phyloP scores from a whole-genome alignment of 2,888 invertebrate species.

The Vesta saturnalis region DNA sequence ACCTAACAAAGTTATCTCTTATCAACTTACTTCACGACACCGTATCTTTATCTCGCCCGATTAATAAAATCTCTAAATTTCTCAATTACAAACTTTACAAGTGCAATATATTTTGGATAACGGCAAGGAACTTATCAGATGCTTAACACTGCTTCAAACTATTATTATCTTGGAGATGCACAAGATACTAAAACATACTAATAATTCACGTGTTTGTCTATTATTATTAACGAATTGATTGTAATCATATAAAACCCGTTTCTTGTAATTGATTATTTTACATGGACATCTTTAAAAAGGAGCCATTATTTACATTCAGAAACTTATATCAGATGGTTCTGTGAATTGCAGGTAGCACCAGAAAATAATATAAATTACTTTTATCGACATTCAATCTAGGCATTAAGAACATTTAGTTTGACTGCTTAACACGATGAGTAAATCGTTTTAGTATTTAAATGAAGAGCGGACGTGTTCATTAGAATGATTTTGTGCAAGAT shows the following conservation, averaged over 20 bases:
- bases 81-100: slow-evolving; percentile 48
- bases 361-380: slow-evolving; percentile 39
- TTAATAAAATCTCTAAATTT: slow-evolving; percentile 43
- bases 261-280: slow-evolving; percentile 30
- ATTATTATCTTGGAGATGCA: background rate
- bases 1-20: slow-evolving; percentile 28
- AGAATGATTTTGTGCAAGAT: slow-evolving; percentile 39
- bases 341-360: slow-evolving; percentile 38
- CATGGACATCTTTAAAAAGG: slow-evolving; percentile 37
- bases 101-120: slow-evolving; percentile 49
- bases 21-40: slow-evolving; percentile 12
- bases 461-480: slow-evolving; percentile 39
- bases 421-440: slow-evolving; percentile 39
- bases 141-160: slow-evolving; percentile 40
- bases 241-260: slow-evolving; percentile 23
- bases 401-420: slow-evolving; percentile 41
- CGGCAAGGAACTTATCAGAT: slow-evolving; percentile 52
- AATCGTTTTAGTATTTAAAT: slow-evolving; percentile 40
- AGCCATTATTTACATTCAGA: slow-evolving; percentile 41
- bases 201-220: background rate
- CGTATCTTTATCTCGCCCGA: background rate
- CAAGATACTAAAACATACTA: slow-evolving; percentile 9
- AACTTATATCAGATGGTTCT: slow-evolving; percentile 43
- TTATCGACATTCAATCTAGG: slow-evolving; percentile 38
- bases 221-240: slow-evolving; percentile 15